Evolutionary conservation across 2,888 invertebrate species (phyloP).

Genomic region (Rhyacophila evoluta): DNA sequence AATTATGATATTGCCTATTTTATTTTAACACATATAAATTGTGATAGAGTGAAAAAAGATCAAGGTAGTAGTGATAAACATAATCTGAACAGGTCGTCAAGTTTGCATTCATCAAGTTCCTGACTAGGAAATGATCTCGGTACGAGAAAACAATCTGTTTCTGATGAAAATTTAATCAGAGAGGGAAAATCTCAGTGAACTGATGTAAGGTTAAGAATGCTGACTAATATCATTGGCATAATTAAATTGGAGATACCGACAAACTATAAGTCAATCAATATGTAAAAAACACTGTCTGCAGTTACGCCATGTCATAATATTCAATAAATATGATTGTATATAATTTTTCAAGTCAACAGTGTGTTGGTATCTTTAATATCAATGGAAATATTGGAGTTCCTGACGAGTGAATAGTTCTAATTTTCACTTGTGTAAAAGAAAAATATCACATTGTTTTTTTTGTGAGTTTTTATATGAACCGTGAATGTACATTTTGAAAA

Average conservation of each 20-base stretch:
- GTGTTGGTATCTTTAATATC: too few relatives aligned
- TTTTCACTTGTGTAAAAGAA: not conserved
- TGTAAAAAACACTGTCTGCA: too few relatives aligned
- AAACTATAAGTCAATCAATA: too few relatives aligned
- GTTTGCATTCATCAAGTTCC: not conserved
- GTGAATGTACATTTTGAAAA: not conserved
- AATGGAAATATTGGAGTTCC: not conserved
- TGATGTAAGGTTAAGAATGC: not conserved
- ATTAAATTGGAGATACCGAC: too few relatives aligned
- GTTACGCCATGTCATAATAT: too few relatives aligned
- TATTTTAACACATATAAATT: conserved; percentile 67
- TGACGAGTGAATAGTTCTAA: not conserved
- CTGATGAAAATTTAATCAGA: not conserved
- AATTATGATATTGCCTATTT: conserved; percentile 75
- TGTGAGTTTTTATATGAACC: not conserved
- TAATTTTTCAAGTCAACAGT: too few relatives aligned
- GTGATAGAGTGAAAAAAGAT: not conserved
- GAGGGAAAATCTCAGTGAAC: not conserved
- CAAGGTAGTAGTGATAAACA: not conserved
- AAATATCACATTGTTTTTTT: not conserved
- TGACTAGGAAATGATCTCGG: not conserved
- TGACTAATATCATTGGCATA: too few relatives aligned
- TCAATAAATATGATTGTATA: too few relatives aligned
- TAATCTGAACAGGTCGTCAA: not conserved
- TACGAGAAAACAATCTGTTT: not conserved